Percentiles rank a stretch among this genome's conserved stretches.
Evolutionary conservation across 2,797 vertebrate species (phyloP).

Genomic region (Chelmon rostratus): DNA sequence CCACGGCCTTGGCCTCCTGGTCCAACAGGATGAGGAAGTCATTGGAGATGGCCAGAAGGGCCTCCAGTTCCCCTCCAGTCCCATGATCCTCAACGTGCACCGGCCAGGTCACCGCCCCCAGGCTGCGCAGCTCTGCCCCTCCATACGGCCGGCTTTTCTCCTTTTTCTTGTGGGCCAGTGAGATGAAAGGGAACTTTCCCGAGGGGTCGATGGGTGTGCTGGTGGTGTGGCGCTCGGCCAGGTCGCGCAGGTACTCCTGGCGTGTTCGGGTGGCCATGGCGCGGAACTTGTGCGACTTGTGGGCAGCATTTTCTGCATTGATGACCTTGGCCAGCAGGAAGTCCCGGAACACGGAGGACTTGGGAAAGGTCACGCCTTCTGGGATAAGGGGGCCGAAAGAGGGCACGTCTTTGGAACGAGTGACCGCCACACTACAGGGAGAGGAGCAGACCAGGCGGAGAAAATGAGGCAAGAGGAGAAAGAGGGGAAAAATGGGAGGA

Average conservation of each 20-base stretch:
- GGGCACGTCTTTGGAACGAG: constrained; percentile 97
- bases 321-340: constrained; percentile 98
- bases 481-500: background rate
- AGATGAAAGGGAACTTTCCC: constrained; percentile 98
- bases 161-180: constrained; percentile 97
- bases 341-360: constrained; percentile 98
- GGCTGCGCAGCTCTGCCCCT: constrained; percentile 93
- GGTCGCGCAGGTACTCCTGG: constrained; percentile 97
- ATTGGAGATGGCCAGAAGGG: constrained; percentile 93
- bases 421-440: constrained; percentile 92
- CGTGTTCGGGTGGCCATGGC: constrained; percentile 98
- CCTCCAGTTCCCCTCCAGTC: constrained; percentile 93
- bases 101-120: constrained; percentile 92
- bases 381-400: constrained; percentile 99
- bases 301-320: constrained; percentile 97
- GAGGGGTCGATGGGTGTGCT: constrained; percentile 98
- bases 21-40: constrained; percentile 95
- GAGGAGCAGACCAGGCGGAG: background rate
- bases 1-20: constrained; percentile 93
- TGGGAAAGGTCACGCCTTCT: constrained; percentile 95
- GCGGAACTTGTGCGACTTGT: constrained; percentile 98
- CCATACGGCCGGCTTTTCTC: constrained; percentile 93
- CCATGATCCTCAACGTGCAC: constrained; percentile 93
- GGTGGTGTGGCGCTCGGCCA: constrained; percentile 98
- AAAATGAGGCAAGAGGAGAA: background rate